Base-by-base conservation (phyloP, 2,888 invertebrate species). In the Mycalesis mineus region DNA sequence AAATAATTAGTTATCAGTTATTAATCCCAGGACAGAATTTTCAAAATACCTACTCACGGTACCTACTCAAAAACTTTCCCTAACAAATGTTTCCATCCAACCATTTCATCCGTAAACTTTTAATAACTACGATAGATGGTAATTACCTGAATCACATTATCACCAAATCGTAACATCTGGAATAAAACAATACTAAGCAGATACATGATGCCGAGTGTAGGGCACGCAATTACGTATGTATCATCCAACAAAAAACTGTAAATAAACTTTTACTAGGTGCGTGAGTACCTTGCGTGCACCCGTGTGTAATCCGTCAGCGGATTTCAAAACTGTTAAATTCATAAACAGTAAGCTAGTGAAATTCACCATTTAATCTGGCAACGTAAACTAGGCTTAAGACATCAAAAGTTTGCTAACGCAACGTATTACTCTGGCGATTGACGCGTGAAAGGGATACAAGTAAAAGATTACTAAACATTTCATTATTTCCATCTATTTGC, bases 401-500 rank as follows among this genome's bases (percentile, higher is more conserved):
- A 42, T 52, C 41, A 42, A 52, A 52, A 29, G 42, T 4, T 52
- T 33, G 11, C 22, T 42, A 36, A 51, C 15, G 31, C 48, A 17
- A 33, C 31, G 55, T 48, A 52, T 58, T 58, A 45, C 47, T 42
- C 41, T 7, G 37, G 41, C 36, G 55, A 44, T 55, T 63, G 62
- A 62, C 61, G 64, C 58, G 62, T 37, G 44, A 50, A 62, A 63
- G 55, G 58, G 63, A 65, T 62, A 62, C 63, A 57, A 59, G 55
- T 61, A 73, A 77, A 40, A 74, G 70, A 72, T 66, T 67, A 66
- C 63, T 69, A 51, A 72, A 77, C 73, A 70, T 65, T 71, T 48
- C 76, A 76, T 75, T 74, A 78, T 78, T 77, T 74, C 66, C 67
- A 71, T 72, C 65, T 62, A 71, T 74, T 78, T 78, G 73, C 68